Base-by-base conservation (phyloP, 1,140 invertebrate species). In the Pseudomyrmex dendroicus region DNA sequence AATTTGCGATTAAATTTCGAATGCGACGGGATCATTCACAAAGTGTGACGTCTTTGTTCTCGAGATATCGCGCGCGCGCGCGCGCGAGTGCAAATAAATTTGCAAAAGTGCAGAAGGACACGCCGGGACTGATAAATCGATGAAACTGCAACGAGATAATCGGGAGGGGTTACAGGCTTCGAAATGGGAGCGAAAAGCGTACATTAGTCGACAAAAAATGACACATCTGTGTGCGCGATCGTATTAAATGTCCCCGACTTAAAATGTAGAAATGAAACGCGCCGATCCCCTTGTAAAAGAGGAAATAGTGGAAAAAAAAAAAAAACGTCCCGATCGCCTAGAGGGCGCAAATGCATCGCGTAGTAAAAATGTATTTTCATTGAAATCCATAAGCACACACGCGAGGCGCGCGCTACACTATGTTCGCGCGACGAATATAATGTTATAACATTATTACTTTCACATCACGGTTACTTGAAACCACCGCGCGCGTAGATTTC, bases 361-460 rank as follows among this genome's bases (percentile, higher is more conserved):
- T 80, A 50, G 76, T 72, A 80, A 35, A 35, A 35, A 80, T 80
- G 66, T 80, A 80, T 80, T 80, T 80, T 80, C 76, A 80, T 80
- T 80, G 61, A 80, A 80, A 70, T 80, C 76, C 76, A 80, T 80
- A 80, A 80, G 66, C 35, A 35, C 35, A 35, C 35, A 35, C 35
- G 5, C 25, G 25, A 25, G 3, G 3, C 56, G 66, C 54, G 66
- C 44, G 25, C 54, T 10, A 8, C 64, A 17, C 9, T n/a, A 17
- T 54, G 54, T 12, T 46, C 46, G 54, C 35, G 35, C 35, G 35
- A 35, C 35, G 5, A 35, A 35, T 35, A 35, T 35, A 80, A 80
- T 72, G 44, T 70, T 80, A 46, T 80, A 80, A 80, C 54, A 59
- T 70, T 80, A 80, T 80, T 80, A 70, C 76, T 80, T 80, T 70